phyloP scores from a whole-genome alignment of 2,797 vertebrate species.

The Myoxocephalus aenaeus region DNA sequence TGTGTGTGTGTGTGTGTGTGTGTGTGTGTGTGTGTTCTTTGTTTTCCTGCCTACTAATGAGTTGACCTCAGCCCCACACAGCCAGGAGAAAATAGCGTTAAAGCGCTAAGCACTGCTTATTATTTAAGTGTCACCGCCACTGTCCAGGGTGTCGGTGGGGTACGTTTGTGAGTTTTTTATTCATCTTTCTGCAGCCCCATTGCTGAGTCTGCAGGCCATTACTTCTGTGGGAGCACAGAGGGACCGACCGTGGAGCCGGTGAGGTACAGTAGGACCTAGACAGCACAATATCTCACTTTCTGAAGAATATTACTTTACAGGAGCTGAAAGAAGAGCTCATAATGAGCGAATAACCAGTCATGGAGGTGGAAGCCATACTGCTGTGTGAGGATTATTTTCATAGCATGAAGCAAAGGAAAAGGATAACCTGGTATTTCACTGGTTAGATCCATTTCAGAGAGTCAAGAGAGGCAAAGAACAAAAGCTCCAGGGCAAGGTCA shows the following conservation, averaged over 20 bases:
- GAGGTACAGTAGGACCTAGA: conserved; percentile 57
- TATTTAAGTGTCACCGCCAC: conserved; percentile 78
- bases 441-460: conserved; percentile 53
- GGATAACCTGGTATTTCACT: conserved; percentile 45
- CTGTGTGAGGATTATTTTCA: conserved; percentile 60
- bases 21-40: conserved; percentile 39
- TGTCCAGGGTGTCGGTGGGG: conserved; percentile 75
- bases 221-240: conserved; percentile 61
- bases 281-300: conserved; percentile 56
- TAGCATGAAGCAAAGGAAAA: conserved; percentile 37
- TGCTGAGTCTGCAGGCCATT: conserved; percentile 78
- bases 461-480: conserved; percentile 59
- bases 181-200: conserved; percentile 57
- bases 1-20: conserved; percentile 18
- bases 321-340: conserved; percentile 57
- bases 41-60: conserved; percentile 68
- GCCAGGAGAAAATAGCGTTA: conserved; percentile 65
- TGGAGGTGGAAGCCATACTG: conserved; percentile 40
- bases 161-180: conserved; percentile 69
- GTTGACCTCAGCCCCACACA: conserved; percentile 62
- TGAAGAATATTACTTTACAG: conserved; percentile 65
- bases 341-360: conserved; percentile 60
- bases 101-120: conserved; percentile 83
- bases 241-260: conserved; percentile 49
- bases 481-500: conserved; percentile 66